Evolutionary conservation across 2,888 invertebrate genomes (phyloP).

Genomic region (Ypsolopha scabrella): DNA sequence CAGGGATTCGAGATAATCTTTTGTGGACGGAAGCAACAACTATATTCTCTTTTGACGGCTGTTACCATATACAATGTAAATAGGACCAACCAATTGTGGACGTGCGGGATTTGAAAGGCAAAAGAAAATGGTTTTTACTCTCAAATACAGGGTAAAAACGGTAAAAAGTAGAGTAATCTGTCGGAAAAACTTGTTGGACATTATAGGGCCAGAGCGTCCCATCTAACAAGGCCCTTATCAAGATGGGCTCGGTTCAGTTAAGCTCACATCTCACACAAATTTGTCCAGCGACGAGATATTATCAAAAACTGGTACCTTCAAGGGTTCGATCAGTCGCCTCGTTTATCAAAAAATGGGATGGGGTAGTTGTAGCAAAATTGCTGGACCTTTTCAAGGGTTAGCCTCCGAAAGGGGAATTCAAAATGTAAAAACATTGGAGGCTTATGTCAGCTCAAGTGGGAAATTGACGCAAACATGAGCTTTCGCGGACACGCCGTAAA

Average conservation of each 20-base stretch:
- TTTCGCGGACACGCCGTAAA: no score
- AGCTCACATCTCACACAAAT: constrained; percentile 50
- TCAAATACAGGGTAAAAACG: no score
- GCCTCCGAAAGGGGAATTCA: background rate
- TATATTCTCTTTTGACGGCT: no score
- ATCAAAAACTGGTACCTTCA: constrained; percentile 37
- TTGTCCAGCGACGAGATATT: constrained; percentile 58
- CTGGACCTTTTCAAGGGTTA: constrained; percentile 21
- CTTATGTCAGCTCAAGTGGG: no score
- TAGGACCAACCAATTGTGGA: no score
- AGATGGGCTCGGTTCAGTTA: constrained; percentile 20
- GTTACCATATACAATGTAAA: no score
- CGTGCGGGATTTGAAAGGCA: no score
- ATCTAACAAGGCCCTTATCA: constrained; percentile 25
- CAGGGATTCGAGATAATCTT: no score
- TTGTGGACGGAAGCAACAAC: no score
- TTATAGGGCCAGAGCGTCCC: constrained; percentile 6
- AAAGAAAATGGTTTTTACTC: no score
- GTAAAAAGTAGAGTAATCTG: constrained; percentile 5
- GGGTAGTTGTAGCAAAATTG: constrained; percentile 29
- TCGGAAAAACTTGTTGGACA: background rate
- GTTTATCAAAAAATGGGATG: constrained; percentile 57
- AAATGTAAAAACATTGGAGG: background rate
- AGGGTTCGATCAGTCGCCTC: constrained; percentile 44
- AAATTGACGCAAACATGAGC: no score